Percentiles rank a stretch among this genome's conserved stretches.
These are phyloP conservation scores for Lagopus leucura DNA, from an alignment of 2,113 vertebrate genomes.

Conservation along the genomic window DNA sequence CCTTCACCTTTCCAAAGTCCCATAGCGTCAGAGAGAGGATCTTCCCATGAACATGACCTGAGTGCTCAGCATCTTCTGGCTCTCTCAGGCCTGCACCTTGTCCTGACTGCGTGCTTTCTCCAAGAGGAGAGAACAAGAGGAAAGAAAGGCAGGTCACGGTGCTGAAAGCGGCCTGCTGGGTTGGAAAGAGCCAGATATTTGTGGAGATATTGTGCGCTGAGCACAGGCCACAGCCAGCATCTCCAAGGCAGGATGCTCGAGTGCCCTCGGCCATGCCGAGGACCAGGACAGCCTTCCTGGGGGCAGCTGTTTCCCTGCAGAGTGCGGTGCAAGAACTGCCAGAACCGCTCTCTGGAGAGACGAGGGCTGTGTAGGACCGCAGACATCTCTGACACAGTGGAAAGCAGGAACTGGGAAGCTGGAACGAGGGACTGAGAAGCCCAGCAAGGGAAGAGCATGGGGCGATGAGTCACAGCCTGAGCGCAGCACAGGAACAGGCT, in stretches of 20 bases:
- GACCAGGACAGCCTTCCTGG: not conserved
- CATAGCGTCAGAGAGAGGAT: not conserved
- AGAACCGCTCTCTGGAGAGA: not conserved
- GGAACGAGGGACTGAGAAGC: constrained; percentile 23
- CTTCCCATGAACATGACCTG: not conserved
- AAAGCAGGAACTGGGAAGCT: constrained; percentile 38
- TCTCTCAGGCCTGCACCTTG: not conserved
- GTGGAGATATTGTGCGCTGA: not conserved
- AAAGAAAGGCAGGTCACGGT: not conserved
- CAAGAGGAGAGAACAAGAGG: not conserved
- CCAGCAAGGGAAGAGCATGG: constrained; percentile 30
- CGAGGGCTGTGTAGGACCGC: not conserved
- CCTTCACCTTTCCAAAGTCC: not conserved
- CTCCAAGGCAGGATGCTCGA: not conserved
- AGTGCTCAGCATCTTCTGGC: not conserved
- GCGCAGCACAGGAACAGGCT: not conserved
- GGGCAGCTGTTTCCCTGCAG: accelerated
- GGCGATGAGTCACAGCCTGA: constrained; percentile 48
- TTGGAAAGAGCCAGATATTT: not conserved
- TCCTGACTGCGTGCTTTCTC: not conserved
- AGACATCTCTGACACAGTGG: constrained; percentile 16
- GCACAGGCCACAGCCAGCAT: not conserved
- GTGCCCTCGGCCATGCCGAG: not conserved
- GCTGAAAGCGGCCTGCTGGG: not conserved
- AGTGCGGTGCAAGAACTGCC: not conserved